Evolutionary conservation across 2,113 vertebrate genomes (phyloP).

Genomic region (Brienomyrus longianalis): DNA sequence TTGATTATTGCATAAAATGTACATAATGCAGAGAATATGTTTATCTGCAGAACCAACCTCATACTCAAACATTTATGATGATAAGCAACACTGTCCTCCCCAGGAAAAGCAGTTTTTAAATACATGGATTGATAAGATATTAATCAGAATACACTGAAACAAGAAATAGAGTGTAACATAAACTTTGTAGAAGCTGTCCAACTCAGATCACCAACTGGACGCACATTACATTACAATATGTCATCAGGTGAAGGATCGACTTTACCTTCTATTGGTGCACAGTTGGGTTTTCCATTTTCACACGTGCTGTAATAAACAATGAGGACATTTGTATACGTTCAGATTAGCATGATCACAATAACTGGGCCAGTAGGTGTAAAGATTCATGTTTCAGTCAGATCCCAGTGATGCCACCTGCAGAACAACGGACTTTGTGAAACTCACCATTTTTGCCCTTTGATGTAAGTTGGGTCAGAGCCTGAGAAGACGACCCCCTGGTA

Average conservation of each 20-base stretch:
- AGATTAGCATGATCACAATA: neutral
- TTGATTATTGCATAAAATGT: neutral
- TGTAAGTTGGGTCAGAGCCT: slow-evolving; percentile 28
- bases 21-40: neutral
- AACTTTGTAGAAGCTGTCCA: neutral
- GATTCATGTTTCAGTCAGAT: neutral
- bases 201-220: neutral
- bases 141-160: neutral
- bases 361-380: neutral
- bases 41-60: neutral
- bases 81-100: neutral
- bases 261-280: neutral
- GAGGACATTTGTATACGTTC: neutral
- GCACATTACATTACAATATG: neutral
- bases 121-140: neutral
- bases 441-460: slow-evolving; percentile 54
- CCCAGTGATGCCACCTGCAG: neutral
- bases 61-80: neutral
- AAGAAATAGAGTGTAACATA: neutral
- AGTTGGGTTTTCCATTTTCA: neutral
- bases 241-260: neutral
- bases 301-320: neutral
- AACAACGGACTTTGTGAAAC: neutral
- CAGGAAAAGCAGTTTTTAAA: neutral
- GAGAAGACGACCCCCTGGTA: slow-evolving; percentile 27